Evolutionary conservation across 2,888 invertebrate genomes (phyloP), one percentile per base, ranked within the genome.

Genomic region (Scrobipalpa atriplicella): DNA sequence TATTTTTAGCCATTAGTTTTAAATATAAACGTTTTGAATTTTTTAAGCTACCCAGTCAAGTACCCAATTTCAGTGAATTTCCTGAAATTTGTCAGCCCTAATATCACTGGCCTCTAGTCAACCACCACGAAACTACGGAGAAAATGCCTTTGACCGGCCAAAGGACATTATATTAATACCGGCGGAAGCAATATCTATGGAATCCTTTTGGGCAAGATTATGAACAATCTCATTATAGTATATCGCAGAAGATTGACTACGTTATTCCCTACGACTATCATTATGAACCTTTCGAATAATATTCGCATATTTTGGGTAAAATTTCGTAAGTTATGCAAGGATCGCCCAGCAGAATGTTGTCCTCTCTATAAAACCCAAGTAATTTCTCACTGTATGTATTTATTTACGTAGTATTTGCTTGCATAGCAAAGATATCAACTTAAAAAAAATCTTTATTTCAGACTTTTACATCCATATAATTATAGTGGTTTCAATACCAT

Each of bases 181-280:
- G 7, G n/a, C 11, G 38, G 38, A 58, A 58, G 38, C 58, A 58
- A 58, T 58, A 58, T 58, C 58, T 13, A 13, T 16, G 58, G 58
- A 58, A 58, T 58, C 58, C 58, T 58, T 58, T 58, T 58, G 58
- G 58, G 58, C 29, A n/a, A 58, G 58, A 56, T 58, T 58, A 58
- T 58, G 58, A 58, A 58, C 58, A 58, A 58, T 58, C 54, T 56
- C 21, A 29, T 58, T 10, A 58, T 16, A 36, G 38, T 58, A 58
- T 16, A 29, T 58, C 19, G 36, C 38, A 38, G 38, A 58, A 58
- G 38, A 38, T 58, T 58, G 38, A 38, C 58, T 9, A 38, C 58
- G 38, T 38, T 58, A 58, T 58, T 58, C 16, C n/a, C 58, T 58
- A 38, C 9, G 9, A 11, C 56, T 36, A 56, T 56, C 29, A 56